Evolutionary conservation across 2,797 vertebrate genomes (phyloP).

Genomic region (Pristis pectinata): DNA sequence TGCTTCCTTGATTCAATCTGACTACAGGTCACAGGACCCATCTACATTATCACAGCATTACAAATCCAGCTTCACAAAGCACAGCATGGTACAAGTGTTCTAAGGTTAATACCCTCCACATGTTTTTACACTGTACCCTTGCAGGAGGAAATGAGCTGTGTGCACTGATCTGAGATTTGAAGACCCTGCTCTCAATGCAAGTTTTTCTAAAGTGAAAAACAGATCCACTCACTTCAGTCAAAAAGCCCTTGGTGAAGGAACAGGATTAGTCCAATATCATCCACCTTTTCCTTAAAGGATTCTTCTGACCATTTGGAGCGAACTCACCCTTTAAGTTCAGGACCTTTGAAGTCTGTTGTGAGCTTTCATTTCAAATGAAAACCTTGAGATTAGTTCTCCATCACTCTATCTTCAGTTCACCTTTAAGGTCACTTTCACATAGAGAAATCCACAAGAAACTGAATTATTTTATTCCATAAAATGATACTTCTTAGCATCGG

Average conservation of each 20-base stretch:
- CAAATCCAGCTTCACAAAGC: neutral
- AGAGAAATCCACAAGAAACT: neutral
- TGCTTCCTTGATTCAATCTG: neutral
- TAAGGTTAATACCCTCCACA: neutral
- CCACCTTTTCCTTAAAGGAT: neutral
- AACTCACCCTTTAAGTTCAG: neutral
- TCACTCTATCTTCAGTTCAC: constrained; percentile 10
- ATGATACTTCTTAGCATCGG: neutral
- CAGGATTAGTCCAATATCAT: neutral
- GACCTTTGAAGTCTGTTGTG: constrained; percentile 9
- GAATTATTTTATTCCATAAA: neutral
- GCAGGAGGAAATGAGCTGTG: neutral
- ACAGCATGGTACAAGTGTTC: neutral
- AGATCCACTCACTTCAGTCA: neutral
- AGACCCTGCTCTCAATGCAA: neutral
- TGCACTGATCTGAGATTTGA: constrained; percentile 15
- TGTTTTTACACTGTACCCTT: neutral
- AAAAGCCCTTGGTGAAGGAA: neutral
- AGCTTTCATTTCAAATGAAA: constrained; percentile 37
- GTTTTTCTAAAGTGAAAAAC: neutral
- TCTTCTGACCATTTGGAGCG: neutral
- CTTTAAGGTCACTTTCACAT: neutral
- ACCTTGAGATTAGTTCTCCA: constrained; percentile 10
- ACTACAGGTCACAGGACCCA: neutral
- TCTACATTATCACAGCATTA: neutral